A percentile compares a stretch with the other conserved stretches of the same genome.
Evolutionary conservation across 2,797 vertebrate species (phyloP).

Genomic region (Centroberyx gerrardi): DNA sequence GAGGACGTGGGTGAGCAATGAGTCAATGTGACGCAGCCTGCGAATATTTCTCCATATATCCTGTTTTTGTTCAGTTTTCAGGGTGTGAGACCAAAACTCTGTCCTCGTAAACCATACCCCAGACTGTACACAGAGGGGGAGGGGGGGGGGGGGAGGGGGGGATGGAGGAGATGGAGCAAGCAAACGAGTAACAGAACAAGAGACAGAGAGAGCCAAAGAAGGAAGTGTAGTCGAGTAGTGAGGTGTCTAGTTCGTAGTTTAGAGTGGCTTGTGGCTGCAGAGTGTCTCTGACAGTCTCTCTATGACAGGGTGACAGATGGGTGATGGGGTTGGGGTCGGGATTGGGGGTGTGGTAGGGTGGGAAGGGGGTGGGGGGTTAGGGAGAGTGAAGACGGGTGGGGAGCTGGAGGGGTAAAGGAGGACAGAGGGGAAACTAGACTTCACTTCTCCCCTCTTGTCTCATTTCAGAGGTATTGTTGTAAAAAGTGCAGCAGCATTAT

Average conservation of each 20-base stretch:
- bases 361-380: not conserved
- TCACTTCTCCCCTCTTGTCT: slow-evolving; percentile 59
- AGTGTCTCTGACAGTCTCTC: slow-evolving; percentile 14
- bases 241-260: slow-evolving; percentile 42
- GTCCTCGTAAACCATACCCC: slow-evolving; percentile 56
- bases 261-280: slow-evolving; percentile 42
- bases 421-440: slow-evolving; percentile 45
- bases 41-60: slow-evolving; percentile 67
- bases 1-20: slow-evolving; percentile 61
- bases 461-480: slow-evolving; percentile 96
- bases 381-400: slow-evolving; percentile 32
- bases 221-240: slow-evolving; percentile 31
- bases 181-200: slow-evolving; percentile 45
- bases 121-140: slow-evolving; percentile 50
- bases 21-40: slow-evolving; percentile 71
- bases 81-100: slow-evolving; percentile 58
- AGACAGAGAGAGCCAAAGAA: slow-evolving; percentile 35
- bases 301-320: not conserved
- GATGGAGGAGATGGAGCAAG: slow-evolving; percentile 17
- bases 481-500: slow-evolving; percentile 99
- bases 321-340: not conserved
- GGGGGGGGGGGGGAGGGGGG: not conserved
- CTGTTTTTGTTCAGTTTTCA: slow-evolving; percentile 68
- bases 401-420: slow-evolving; percentile 43
- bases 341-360: not conserved